Conservation (phyloP, 2,888 invertebrate species). For the Lepas anatifera region DNA sequence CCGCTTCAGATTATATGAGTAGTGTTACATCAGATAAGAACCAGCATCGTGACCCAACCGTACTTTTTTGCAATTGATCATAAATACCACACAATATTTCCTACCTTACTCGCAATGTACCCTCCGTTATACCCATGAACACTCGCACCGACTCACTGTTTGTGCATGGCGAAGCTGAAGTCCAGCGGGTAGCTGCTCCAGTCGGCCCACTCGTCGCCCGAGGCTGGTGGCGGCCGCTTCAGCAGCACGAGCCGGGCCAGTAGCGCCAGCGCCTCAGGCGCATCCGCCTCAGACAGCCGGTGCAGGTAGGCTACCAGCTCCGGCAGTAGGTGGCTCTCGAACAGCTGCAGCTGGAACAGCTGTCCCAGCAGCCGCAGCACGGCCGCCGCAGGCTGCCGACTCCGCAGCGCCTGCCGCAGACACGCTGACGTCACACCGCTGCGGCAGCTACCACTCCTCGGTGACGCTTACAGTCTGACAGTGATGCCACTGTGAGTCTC, state of each 20-base stretch:
- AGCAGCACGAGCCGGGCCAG: conserved; percentile 51
- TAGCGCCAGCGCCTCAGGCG: conserved; percentile 42
- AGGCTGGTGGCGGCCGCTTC: conserved; percentile 50
- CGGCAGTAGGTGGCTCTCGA: conserved; percentile 34
- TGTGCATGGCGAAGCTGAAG: conserved; percentile 24
- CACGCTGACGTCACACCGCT: too few relatives aligned
- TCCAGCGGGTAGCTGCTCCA: conserved; percentile 57
- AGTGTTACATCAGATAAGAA: too few relatives aligned
- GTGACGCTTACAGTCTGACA: too few relatives aligned
- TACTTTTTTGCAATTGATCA: too few relatives aligned
- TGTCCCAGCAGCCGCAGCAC: conserved; percentile 52
- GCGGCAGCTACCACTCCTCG: too few relatives aligned
- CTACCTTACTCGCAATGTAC: too few relatives aligned
- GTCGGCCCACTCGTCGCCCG: conserved; percentile 45
- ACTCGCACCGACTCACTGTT: background rate
- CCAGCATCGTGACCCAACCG: too few relatives aligned
- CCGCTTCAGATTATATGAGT: too few relatives aligned
- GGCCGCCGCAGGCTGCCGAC: conserved; percentile 42
- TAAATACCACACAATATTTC: too few relatives aligned
- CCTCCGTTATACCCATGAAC: too few relatives aligned
- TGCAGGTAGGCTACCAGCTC: conserved; percentile 28
- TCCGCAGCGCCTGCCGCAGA: conserved; percentile 38
- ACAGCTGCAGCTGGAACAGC: conserved; percentile 35
- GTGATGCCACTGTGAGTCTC: too few relatives aligned
- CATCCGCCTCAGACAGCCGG: background rate